A percentile compares a stretch with the other conserved stretches of the same genome.
Evolutionary conservation across 1,140 invertebrate species (phyloP).

Genomic region (Monomorium pharaonis): DNA sequence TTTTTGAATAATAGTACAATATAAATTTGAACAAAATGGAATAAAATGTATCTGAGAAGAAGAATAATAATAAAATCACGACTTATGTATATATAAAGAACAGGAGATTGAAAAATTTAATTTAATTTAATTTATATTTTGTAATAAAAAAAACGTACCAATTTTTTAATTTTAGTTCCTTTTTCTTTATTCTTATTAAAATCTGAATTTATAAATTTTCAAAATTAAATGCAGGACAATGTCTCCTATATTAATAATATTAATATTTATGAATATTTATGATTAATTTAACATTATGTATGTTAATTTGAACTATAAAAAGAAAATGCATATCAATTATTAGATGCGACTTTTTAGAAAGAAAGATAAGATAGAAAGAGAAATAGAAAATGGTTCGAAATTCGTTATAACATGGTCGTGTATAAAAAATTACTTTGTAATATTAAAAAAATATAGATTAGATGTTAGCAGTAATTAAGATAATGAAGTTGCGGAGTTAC

Average conservation of each 20-base stretch:
- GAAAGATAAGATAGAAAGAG: not conserved
- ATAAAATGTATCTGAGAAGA: not conserved
- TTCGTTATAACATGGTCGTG: too few relatives aligned
- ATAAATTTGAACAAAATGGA: not conserved
- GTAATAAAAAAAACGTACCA: not conserved
- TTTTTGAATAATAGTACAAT: not conserved
- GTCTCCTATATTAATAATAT: not conserved
- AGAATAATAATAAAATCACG: not conserved
- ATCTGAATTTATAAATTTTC: not conserved
- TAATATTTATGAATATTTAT: not conserved
- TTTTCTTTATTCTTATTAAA: conserved; percentile 50
- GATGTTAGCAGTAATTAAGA: not conserved
- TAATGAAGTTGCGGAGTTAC: not conserved
- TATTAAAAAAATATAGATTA: not conserved
- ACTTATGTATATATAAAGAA: not conserved
- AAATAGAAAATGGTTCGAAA: not conserved
- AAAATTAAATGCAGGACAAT: not conserved
- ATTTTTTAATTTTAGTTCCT: not conserved
- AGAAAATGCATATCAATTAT: not conserved
- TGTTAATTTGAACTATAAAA: not conserved
- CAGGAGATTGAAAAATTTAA: not conserved
- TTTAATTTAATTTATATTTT: not conserved
- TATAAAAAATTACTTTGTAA: too few relatives aligned
- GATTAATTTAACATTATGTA: too few relatives aligned
- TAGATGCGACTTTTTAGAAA: not conserved